Conservation (phyloP, 2,797 vertebrate genomes). For the Botia almorhae region DNA sequence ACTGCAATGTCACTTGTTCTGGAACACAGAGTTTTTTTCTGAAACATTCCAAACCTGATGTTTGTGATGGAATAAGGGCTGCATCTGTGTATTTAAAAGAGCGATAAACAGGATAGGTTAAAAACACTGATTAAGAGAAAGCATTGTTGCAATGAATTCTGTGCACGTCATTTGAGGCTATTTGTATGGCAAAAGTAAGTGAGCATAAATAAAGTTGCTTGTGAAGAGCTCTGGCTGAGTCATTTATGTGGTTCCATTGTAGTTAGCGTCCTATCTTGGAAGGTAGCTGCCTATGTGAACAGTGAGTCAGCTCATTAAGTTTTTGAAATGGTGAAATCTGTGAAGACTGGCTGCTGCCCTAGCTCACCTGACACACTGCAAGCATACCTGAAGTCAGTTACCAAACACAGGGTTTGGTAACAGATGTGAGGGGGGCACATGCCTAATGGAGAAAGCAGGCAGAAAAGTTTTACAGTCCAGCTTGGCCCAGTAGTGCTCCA, state of each 20-base stretch:
- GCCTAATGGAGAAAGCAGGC: slow-evolving; percentile 70
- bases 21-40: not conserved
- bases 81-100: no score
- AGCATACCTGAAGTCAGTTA: not conserved
- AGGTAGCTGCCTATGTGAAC: not conserved
- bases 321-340: no score
- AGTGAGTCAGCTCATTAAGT: not conserved
- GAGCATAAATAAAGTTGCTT: not conserved
- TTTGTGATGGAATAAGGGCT: not conserved
- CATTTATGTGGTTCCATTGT: not conserved
- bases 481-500: slow-evolving; percentile 75
- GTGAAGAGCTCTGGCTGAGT: no score
- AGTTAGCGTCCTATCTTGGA: not conserved
- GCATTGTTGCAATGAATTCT: not conserved
- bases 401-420: not conserved
- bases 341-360: not conserved
- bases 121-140: no score
- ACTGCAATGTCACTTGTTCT: not conserved
- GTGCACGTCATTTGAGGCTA: not conserved
- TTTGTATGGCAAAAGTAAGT: not conserved
- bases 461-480: slow-evolving; percentile 71
- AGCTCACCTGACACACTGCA: not conserved
- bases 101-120: no score
- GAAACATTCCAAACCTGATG: no score
- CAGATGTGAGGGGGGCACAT: slow-evolving; percentile 61